Base-by-base conservation (phyloP, 2,113 vertebrate species). In the Sphaerodactylus townsendi region DNA sequence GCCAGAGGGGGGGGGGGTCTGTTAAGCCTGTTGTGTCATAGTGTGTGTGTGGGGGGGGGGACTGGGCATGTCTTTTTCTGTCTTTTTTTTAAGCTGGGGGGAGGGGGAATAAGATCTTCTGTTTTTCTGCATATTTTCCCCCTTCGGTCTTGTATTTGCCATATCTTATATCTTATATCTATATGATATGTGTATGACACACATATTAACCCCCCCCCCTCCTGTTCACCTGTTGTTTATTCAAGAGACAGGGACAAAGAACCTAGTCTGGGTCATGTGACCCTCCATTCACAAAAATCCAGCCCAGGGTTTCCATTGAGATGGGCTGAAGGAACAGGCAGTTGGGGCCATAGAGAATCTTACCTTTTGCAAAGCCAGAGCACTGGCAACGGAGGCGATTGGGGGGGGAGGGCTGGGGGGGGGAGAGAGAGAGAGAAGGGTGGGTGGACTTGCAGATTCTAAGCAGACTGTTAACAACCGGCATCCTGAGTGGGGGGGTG, bases 231-330 rank as follows among this genome's bases (percentile, higher is more conserved):
- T 88, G 86, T 87, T 87, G 83, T 90, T 90, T 87, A 90, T 85
- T 82, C 77, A 82, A 64, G 76, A 71, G 77, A 77, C 70, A 50
- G 79, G 83, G 86, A 89, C 90, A 89, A 91, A 89, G 88, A 88
- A 83, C 77, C 87, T 83, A 70, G 72, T 35, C 73, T 79, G 59
- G 86, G 84, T 91, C 90, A 91, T 48, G 90, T 91, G 90, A 88
- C 88, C 86, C 86, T 85, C 88, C 90, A 91, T 91, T 91, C 90
- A 90, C 90, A 91, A 91, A 91, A 91, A 84, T 83, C 78, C 84
- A 85, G 77, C 76, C 87, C 81, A 77, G 65, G 85, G 75, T 78
- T 81, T 81, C 85, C 85, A 87, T 87, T 87, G 85, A 87, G 85
- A 79, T 78, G 68, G 75, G 56, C 69, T 66, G 75, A 68, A 80